Evolutionary conservation across 1,140 invertebrate genomes (phyloP).

Genomic region (Drosophila watanabei): DNA sequence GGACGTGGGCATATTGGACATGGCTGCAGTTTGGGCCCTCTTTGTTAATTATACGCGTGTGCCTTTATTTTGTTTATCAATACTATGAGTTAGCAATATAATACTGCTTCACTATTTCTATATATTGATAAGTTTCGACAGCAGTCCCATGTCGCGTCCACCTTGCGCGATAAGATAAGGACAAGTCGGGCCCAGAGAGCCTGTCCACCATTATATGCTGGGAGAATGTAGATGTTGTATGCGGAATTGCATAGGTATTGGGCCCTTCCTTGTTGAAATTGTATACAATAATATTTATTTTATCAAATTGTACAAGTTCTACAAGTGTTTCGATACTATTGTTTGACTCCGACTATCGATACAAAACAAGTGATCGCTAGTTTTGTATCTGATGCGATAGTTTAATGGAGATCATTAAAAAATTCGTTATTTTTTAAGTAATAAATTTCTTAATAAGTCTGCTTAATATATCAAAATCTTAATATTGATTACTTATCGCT

Average conservation of each 20-base stretch:
- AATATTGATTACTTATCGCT: not conserved
- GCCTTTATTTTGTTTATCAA: slow-evolving; percentile 35
- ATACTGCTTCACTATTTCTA: slow-evolving; percentile 20
- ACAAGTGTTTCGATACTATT: not conserved
- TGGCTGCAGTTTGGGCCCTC: slow-evolving; percentile 15
- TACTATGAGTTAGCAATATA: slow-evolving; percentile 36
- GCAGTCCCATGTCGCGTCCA: slow-evolving; percentile 24
- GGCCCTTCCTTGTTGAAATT: not conserved
- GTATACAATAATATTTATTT: slow-evolving; percentile 4
- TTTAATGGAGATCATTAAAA: not conserved
- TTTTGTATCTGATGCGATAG: not conserved
- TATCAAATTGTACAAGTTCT: not conserved
- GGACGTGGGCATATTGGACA: slow-evolving; percentile 57
- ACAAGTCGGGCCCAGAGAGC: not conserved
- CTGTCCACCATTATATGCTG: slow-evolving; percentile 25
- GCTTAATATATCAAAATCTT: too few relatives aligned
- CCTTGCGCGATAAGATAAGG: slow-evolving; percentile 54
- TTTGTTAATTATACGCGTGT: slow-evolving; percentile 23
- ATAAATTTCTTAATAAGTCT: not conserved
- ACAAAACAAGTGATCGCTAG: not conserved
- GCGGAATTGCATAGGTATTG: slow-evolving; percentile 3
- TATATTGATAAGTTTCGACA: slow-evolving; percentile 51
- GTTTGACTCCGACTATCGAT: slow-evolving; percentile 1
- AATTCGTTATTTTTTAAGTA: not conserved
- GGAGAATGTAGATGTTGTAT: not conserved